Evolutionary conservation across 2,888 invertebrate genomes (phyloP), one percentile per base, ranked within the genome.

Genomic region (Sphaerophoria taeniata): DNA sequence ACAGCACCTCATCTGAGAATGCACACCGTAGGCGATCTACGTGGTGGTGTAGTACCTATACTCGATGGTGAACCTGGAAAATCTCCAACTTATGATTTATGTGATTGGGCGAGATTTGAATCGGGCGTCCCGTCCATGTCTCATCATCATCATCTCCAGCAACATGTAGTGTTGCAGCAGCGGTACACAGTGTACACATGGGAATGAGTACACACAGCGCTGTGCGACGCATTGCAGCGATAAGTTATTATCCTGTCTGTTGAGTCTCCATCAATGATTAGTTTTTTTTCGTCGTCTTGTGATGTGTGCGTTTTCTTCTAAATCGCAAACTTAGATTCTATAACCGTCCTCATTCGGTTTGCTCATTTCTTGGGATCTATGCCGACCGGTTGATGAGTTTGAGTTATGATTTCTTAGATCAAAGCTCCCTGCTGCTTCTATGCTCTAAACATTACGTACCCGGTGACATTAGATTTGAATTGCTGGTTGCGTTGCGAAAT

Each of bases 191-290:
- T 12, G 33, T 61, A 12, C 65, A 67, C 51, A 67, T 72, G 56
- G 63, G 73, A 60, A 60, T 71, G 67, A 60, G 67, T 58, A 79
- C 73, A 78, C 56, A 24, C 24, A 24, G 24, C 24, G 24, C 24
- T 24, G 2, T 24, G 24, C 24, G 24, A 24, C 24, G 24, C 24
- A 24, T 24, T 24, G 2, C 24, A 61, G 80, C 72, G 72, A 85
- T 76, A 76, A 85, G 81, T 81, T 85, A 85, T 85, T 85, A 81
- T 81, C 81, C 81, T 85, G 85, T 85, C 85, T 31, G 69, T 65
- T 70, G 69, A 73, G 70, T 70, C 71, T 43, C 67, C 75, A 65
- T 79, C 75, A 71, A 75, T 84, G 79, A 84, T 84, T 84, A 84
- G 79, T 84, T 79, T 84, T 79, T 75, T 71, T 67, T 69, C 1